These are phyloP conservation scores for Irena cyanogastra DNA, from an alignment of 2,113 vertebrate genomes.

Conservation along the genomic window DNA sequence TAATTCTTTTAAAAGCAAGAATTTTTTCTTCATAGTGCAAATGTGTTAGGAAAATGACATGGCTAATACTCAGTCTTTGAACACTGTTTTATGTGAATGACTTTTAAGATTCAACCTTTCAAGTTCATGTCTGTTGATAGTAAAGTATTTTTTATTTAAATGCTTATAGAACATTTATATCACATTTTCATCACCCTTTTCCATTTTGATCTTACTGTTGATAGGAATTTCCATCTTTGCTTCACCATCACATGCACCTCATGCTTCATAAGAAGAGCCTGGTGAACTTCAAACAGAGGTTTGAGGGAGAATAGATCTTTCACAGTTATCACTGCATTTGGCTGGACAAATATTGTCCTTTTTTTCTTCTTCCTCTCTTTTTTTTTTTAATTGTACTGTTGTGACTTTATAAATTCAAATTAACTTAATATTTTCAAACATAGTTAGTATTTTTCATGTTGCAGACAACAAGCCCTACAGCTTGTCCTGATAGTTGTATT, in stretches of 20 bases:
- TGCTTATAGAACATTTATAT: neutral
- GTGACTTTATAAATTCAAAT: neutral
- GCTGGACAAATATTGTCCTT: neutral
- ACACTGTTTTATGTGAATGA: neutral
- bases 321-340: neutral
- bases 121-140: neutral
- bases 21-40: neutral
- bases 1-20: constrained; percentile 1
- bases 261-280: neutral
- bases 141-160: neutral
- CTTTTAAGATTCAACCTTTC: neutral
- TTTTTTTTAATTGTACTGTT: neutral
- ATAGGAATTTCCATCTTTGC: neutral
- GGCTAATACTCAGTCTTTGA: neutral
- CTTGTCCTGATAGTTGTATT: neutral
- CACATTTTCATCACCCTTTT: neutral
- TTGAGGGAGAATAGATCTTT: neutral
- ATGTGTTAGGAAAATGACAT: neutral
- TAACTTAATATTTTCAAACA: neutral
- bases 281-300: neutral
- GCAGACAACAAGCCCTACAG: neutral
- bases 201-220: neutral
- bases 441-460: neutral
- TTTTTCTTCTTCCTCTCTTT: neutral
- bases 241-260: neutral